Percentiles rank a stretch among this genome's conserved stretches.
These are phyloP conservation scores for Arge pagana DNA, from an alignment of 2,888 invertebrate species.

Conservation along the genomic window DNA sequence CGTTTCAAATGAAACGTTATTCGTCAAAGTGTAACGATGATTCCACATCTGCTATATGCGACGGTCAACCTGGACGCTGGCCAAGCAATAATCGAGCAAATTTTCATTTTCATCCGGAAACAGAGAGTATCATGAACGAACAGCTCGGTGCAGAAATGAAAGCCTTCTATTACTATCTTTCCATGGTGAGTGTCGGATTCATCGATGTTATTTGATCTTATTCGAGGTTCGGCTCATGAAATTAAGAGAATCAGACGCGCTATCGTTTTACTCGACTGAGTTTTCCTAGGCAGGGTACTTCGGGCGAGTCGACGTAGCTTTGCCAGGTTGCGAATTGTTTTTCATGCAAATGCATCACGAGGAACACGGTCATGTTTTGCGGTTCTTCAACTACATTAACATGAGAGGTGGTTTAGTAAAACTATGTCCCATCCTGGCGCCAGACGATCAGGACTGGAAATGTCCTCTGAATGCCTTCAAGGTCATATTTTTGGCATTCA, in stretches of 20 bases:
- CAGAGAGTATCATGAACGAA: slow-evolving; percentile 61
- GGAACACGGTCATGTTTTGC: slow-evolving; percentile 59
- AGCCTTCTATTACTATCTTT: slow-evolving; percentile 66
- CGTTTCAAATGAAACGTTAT: neutral
- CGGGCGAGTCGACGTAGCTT: slow-evolving; percentile 57
- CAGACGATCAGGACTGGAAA: slow-evolving; percentile 54
- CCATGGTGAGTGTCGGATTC: slow-evolving; percentile 64
- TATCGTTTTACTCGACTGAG: too few relatives aligned
- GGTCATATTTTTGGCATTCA: slow-evolving; percentile 26
- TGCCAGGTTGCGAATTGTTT: slow-evolving; percentile 56
- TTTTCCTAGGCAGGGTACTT: slow-evolving; percentile 55
- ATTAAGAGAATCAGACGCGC: too few relatives aligned
- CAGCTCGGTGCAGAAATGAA: slow-evolving; percentile 65
- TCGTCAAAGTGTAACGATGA: slow-evolving; percentile 2
- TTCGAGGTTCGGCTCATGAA: too few relatives aligned
- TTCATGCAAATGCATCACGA: slow-evolving; percentile 61
- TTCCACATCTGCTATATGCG: slow-evolving; percentile 7
- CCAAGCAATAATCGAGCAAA: slow-evolving; percentile 38
- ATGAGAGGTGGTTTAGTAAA: slow-evolving; percentile 59
- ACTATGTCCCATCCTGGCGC: slow-evolving; percentile 47
- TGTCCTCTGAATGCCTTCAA: slow-evolving; percentile 56
- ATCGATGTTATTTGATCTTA: too few relatives aligned
- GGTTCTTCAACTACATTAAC: slow-evolving; percentile 58
- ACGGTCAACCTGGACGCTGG: slow-evolving; percentile 37
- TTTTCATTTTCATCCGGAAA: slow-evolving; percentile 56